These are phyloP conservation scores for Aegypius monachus DNA, from an alignment of 2,113 vertebrate species.

Conservation along the genomic window DNA sequence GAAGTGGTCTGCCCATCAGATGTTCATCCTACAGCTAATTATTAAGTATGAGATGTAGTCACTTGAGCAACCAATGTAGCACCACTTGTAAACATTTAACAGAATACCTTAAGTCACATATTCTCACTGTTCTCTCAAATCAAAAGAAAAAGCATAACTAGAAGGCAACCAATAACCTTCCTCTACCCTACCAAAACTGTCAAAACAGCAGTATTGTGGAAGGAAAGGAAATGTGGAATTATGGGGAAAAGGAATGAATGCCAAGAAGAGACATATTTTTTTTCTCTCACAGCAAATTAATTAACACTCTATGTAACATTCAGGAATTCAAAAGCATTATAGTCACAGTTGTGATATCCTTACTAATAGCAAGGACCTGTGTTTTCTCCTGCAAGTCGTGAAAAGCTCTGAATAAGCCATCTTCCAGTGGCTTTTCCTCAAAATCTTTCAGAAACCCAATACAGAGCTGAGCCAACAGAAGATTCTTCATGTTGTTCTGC, in stretches of 20 bases:
- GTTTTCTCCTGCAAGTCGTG: neutral
- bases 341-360: neutral
- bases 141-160: neutral
- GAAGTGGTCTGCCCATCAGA: neutral
- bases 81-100: neutral
- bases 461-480: neutral
- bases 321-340: neutral
- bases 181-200: neutral
- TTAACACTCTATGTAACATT: fast-evolving
- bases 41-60: neutral
- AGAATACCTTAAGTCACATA: neutral
- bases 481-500: neutral
- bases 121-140: neutral
- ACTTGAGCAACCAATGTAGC: neutral
- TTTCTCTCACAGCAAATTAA: neutral
- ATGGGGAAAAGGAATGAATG: neutral
- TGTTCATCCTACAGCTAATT: neutral
- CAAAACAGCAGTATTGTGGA: neutral
- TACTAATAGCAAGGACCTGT: neutral
- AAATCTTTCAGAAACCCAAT: neutral
- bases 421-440: neutral
- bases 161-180: neutral
- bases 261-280: fast-evolving
- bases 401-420: neutral
- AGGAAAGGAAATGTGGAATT: neutral